Conservation (phyloP, 2,888 invertebrate genomes). For the Ochropacha duplaris region DNA sequence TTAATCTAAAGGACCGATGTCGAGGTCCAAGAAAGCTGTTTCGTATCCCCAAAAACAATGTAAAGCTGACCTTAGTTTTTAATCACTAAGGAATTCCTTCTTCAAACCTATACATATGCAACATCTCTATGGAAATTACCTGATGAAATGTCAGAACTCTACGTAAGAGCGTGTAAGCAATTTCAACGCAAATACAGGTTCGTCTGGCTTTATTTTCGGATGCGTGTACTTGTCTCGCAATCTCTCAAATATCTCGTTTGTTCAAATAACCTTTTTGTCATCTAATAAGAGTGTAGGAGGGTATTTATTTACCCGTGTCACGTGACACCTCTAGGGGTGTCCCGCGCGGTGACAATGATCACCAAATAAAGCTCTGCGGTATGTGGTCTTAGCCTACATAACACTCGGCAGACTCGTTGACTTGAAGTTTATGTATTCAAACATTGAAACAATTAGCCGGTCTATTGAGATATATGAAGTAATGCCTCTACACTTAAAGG, state of each 20-base stretch:
- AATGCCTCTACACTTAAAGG: background rate
- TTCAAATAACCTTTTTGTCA: background rate
- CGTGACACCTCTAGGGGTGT: background rate
- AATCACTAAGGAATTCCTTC: background rate
- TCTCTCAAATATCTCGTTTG: slow-evolving; percentile 1
- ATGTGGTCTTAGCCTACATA: background rate
- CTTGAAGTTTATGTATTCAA: no score
- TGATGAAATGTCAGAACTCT: background rate
- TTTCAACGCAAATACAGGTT: background rate
- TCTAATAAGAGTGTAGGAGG: background rate
- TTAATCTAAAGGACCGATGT: background rate
- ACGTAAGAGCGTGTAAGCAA: background rate
- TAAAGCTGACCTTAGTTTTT: background rate
- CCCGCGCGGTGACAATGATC: background rate
- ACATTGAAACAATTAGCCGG: no score
- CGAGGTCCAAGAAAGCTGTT: background rate
- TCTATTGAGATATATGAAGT: no score
- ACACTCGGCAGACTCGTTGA: background rate
- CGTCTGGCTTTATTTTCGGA: background rate
- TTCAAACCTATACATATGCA: background rate
- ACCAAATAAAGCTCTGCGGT: background rate
- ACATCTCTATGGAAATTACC: background rate
- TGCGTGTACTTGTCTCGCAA: background rate
- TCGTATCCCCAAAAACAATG: background rate
- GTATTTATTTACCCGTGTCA: background rate